These are phyloP conservation scores for Anarsia innoxiella DNA, from an alignment of 2,888 invertebrate genomes.

Conservation along the genomic window DNA sequence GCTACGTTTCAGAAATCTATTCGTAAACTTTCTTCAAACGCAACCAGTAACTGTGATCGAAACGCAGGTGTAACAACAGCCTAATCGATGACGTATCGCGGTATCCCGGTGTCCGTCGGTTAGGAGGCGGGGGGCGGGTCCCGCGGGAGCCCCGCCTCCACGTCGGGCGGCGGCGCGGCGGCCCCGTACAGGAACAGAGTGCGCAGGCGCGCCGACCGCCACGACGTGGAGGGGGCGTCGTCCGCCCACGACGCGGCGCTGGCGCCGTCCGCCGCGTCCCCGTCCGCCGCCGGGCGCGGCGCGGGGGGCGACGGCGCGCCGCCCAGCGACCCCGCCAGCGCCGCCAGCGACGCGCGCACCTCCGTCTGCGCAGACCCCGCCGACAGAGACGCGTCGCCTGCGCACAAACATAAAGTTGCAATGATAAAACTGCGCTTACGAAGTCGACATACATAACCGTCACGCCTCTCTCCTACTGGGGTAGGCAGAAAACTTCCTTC, in stretches of 20 bases:
- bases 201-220: constrained; percentile 26
- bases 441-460: no score
- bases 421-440: no score
- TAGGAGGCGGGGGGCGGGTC: constrained; percentile 7
- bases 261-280: constrained; percentile 29
- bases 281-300: constrained; percentile 49
- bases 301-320: constrained; percentile 43
- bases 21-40: no score
- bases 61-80: no score
- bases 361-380: constrained; percentile 54
- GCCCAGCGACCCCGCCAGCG: constrained; percentile 61
- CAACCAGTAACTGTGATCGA: no score
- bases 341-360: constrained; percentile 58
- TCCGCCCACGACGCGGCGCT: constrained; percentile 50
- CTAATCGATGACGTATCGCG: no score
- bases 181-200: constrained; percentile 63
- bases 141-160: constrained; percentile 14
- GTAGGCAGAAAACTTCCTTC: no score
- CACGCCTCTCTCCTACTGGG: no score
- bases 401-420: no score
- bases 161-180: constrained; percentile 14
- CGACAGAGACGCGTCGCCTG: constrained; percentile 66
- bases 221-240: constrained; percentile 48
- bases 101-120: neutral
- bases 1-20: no score